A percentile compares a stretch with the other conserved stretches of the same genome.
Conservation (phyloP, 2,797 vertebrate species). For the Bovichtus diacanthus region DNA sequence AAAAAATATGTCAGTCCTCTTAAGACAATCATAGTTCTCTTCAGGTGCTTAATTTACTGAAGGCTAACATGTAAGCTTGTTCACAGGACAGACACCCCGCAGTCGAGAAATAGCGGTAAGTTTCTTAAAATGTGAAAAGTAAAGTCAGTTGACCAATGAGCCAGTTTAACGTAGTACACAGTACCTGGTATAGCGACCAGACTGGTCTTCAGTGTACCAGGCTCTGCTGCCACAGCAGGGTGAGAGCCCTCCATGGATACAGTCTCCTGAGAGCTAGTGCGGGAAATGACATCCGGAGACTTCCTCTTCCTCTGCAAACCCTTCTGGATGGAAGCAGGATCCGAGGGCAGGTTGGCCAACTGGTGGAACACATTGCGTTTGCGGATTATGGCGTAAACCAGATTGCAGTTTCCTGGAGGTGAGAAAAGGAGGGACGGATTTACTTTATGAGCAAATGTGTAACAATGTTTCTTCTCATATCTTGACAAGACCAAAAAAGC, state of each 20-base stretch:
- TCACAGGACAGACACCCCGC: neutral
- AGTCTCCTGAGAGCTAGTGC: conserved; percentile 93
- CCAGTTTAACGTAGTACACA: neutral
- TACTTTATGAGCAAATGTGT: neutral
- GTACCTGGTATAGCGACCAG: conserved; percentile 95
- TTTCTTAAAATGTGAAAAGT: neutral
- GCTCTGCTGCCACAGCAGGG: conserved; percentile 94
- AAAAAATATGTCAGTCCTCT: neutral
- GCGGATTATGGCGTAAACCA: conserved; percentile 98
- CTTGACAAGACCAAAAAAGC: neutral
- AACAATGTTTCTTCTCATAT: neutral
- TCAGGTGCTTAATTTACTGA: neutral
- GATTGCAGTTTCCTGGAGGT: conserved; percentile 85
- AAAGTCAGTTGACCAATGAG: neutral
- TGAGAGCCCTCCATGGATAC: conserved; percentile 96
- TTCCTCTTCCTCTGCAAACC: conserved; percentile 93
- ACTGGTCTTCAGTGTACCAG: conserved; percentile 94
- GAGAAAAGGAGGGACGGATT: neutral
- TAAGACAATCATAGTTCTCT: neutral
- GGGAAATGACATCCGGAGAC: conserved; percentile 90
- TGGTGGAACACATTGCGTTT: conserved; percentile 97
- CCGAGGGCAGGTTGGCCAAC: conserved; percentile 94
- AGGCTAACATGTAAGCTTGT: neutral
- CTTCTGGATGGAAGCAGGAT: conserved; percentile 91
- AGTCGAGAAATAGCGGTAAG: neutral